Evolutionary conservation across 2,888 invertebrate species (phyloP), one percentile per base, ranked within the genome.

Genomic region (Microdon myrmicae): DNA sequence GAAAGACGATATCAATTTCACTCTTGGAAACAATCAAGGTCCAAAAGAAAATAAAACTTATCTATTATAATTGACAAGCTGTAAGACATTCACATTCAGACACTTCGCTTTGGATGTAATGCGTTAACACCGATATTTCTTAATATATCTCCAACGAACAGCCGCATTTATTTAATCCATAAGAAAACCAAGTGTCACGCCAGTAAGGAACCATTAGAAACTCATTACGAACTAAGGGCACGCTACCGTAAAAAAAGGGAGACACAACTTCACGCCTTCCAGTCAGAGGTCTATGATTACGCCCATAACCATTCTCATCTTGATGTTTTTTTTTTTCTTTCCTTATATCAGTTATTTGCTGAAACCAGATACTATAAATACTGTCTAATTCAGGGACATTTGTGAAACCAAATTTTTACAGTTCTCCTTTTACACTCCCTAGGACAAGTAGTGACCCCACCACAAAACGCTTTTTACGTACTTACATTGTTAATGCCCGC

Each of bases 161-260:
- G n/a, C n/a, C n/a, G n/a, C n/a, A n/a, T n/a, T n/a, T n/a, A n/a
- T n/a, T n/a, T n/a, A n/a, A n/a, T n/a, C n/a, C n/a, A n/a, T 20
- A 20, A 45, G 41, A 38, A 34, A 48, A 28, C 14, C 17, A 34
- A 28, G 26, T 9, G 4, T 26, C 47, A 47, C 47, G 35, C 29
- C 26, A 34, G 43, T 32, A 12, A 16, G 35, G 26, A 3, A n/a
- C 28, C 35, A 35, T 44, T 41, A 44, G 44, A 47, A 60, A 61
- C 19, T 61, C 55, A 67, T 69, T 68, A 71, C 68, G 69, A 64
- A 67, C 43, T 60, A 31, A 59, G 68, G 68, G 67, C 70, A 67
- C 69, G 58, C 45, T 49, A 59, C 43, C 67, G 53, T 67, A 16
- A 4, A 41, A 7, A 22, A 12, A 38, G 16, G 28, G 37, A 13